Base-by-base conservation (phyloP, 2,797 vertebrate genomes). In the Galaxias olidus region DNA sequence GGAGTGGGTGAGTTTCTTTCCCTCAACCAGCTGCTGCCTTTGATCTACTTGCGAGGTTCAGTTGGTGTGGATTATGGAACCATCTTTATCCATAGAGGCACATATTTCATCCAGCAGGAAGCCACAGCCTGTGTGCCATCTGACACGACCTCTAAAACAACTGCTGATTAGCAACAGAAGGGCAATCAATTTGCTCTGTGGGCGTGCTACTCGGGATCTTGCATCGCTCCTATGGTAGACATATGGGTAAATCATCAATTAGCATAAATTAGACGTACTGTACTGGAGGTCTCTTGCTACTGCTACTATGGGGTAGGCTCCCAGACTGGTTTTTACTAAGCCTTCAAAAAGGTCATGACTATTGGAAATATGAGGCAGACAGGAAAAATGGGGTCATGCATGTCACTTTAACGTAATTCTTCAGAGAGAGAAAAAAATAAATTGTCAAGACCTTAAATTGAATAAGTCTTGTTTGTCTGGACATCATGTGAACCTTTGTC, bases 141-240 rank as follows among this genome's bases (percentile, higher is more conserved):
- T 84, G 80, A 88, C 76, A 81, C 69, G 66, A 84, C 74, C 78
- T 78, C 73, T 77, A 75, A 81, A 86, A 81, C 74, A 83, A 83
- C 83, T 73, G 77, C 83, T 86, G 81, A 85, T 82, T 82, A 81
- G 84, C 75, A 83, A 85, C 76, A 88, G 77, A 85, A 83, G 84
- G 77, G 73, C 72, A 81, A 75, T 77, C 74, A 72, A 66, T 74
- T 78, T 73, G 70, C 82, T 72, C 67, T 74, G 73, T 73, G 71
- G 81, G 75, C 61, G 60, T 68, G 68, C 30, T 30, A 30, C 71
- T 73, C 69, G 61, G 74, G 69, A 77, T 77, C 80, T 74, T 74
- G 77, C 69, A 74, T 65, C 72, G 69, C 68, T 86, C 73, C 78
- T 77, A 84, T 73, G 64, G 78, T 54, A 75, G 79, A 72, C 87